Percentiles rank a stretch among this genome's conserved stretches.
Conservation (phyloP, 2,113 vertebrate species). For the Mormyrus lacerda region DNA sequence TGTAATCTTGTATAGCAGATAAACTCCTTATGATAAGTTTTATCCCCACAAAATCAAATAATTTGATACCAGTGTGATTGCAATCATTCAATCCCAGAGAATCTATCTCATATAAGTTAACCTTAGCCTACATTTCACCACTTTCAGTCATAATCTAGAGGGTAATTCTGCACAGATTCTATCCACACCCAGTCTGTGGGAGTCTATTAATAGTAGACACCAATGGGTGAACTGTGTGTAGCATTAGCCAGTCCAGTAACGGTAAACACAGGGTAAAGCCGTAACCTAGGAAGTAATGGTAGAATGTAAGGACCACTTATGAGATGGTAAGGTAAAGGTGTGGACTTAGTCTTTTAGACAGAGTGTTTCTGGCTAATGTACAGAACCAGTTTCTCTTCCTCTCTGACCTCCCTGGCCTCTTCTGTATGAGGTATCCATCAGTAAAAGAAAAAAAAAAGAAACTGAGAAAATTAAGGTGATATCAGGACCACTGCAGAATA, state of each 20-base stretch:
- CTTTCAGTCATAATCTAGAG: background rate
- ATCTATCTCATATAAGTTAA: background rate
- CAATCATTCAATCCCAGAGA: background rate
- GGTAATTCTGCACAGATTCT: background rate
- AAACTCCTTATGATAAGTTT: background rate
- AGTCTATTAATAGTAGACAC: background rate
- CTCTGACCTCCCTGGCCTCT: background rate
- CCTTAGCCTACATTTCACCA: background rate
- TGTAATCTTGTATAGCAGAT: background rate
- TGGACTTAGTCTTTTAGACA: background rate
- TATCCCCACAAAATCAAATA: background rate
- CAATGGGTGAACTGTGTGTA: background rate
- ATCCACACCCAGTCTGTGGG: background rate
- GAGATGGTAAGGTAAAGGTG: background rate
- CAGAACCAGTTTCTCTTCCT: background rate
- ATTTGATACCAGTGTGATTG: background rate
- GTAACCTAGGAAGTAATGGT: background rate
- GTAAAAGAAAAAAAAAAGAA: background rate
- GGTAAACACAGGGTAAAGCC: background rate
- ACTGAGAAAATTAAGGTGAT: background rate
- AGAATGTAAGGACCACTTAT: background rate
- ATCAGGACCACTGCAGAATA: background rate
- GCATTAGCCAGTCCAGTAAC: background rate
- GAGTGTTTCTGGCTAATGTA: background rate
- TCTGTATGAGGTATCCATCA: background rate